Conservation (phyloP, 2,888 invertebrate genomes). For the Diaprepes abbreviatus region DNA sequence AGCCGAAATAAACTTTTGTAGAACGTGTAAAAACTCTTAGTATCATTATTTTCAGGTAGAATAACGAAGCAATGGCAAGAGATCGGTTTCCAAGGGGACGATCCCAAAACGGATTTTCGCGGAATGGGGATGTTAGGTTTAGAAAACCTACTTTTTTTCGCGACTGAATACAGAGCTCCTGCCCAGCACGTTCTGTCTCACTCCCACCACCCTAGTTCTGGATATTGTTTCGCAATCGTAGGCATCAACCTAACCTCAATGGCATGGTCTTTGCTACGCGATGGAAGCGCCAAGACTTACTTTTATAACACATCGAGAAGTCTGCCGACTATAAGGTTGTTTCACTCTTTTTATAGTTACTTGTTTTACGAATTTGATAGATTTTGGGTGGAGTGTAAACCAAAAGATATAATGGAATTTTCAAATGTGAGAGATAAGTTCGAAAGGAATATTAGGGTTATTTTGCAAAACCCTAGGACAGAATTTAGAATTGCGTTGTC, state of each 20-base stretch:
- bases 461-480: constrained; percentile 77
- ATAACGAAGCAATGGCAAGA: constrained; percentile 94
- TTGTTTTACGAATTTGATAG: constrained; percentile 95
- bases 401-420: constrained; percentile 96
- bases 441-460: constrained; percentile 79
- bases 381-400: constrained; percentile 93
- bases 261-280: constrained; percentile 84
- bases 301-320: constrained; percentile 86
- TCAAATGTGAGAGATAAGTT: constrained; percentile 88
- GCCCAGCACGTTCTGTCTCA: constrained; percentile 88
- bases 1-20: no score
- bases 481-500: constrained; percentile 85
- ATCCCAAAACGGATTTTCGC: constrained; percentile 98
- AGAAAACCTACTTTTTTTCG: constrained; percentile 91
- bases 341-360: constrained; percentile 95
- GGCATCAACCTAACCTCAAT: constrained; percentile 96
- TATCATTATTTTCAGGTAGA: constrained; percentile 67
- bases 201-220: constrained; percentile 90
- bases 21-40: no score
- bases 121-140: constrained; percentile 97
- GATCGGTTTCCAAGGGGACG: constrained; percentile 98
- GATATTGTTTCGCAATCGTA: constrained; percentile 91
- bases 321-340: constrained; percentile 79
- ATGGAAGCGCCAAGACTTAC: constrained; percentile 89
- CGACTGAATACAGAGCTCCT: constrained; percentile 82